Conservation (phyloP, 2,113 vertebrate species). For the Sorex fumeus region DNA sequence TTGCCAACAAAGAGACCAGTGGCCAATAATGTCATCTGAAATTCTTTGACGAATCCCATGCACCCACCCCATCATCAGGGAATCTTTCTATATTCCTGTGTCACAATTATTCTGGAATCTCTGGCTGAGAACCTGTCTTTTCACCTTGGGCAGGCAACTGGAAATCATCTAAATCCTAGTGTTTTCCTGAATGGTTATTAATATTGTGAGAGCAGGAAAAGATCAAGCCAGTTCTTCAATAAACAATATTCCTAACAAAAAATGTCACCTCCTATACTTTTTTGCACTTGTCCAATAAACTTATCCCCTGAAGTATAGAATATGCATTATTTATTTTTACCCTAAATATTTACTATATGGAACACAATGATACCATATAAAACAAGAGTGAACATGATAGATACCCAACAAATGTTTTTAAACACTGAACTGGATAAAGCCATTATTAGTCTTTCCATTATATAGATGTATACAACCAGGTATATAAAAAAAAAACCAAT, state of each 20-base stretch:
- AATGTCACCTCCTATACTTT: neutral
- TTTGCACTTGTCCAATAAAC: neutral
- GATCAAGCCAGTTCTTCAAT: neutral
- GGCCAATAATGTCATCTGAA: neutral
- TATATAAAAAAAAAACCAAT: too few species aligned
- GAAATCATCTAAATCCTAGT: constrained; percentile 35
- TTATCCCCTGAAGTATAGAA: neutral
- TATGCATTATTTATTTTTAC: constrained; percentile 14
- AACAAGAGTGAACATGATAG: neutral
- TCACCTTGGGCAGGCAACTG: neutral
- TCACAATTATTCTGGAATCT: neutral
- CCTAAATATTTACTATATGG: neutral
- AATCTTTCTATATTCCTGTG: neutral
- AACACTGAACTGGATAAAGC: too few species aligned
- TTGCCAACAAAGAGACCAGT: neutral
- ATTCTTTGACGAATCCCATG: neutral
- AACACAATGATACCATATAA: too few species aligned
- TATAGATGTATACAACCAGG: too few species aligned
- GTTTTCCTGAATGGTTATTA: neutral
- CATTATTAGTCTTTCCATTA: too few species aligned
- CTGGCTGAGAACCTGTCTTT: neutral
- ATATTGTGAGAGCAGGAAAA: neutral
- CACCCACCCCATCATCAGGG: neutral
- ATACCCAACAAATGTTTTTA: neutral
- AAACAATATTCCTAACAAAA: constrained; percentile 15